phyloP scores from a whole-genome alignment of 2,888 invertebrate genomes.

The Stictocephala bisonia region DNA sequence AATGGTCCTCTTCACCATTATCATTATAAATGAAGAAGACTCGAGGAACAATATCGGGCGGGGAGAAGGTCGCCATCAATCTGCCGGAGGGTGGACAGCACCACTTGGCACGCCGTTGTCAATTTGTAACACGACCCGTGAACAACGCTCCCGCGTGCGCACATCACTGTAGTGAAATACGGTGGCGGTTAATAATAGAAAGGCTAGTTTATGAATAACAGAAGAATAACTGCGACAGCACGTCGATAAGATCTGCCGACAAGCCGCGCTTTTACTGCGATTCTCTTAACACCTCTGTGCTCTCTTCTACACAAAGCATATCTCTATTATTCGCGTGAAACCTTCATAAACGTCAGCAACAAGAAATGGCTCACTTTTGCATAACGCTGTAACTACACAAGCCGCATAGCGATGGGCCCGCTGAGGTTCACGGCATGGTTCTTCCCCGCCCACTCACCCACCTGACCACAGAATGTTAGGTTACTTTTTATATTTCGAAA shows the following conservation, averaged over 20 bases:
- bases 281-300: slow-evolving; percentile 34
- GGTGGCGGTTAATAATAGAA: slow-evolving; percentile 17
- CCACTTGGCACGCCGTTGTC: background rate
- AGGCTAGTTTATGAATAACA: slow-evolving; percentile 25
- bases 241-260: slow-evolving; percentile 29
- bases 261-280: slow-evolving; percentile 2
- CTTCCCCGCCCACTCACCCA: background rate
- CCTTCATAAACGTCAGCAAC: slow-evolving; percentile 24
- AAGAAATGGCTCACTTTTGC: background rate
- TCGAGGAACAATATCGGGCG: slow-evolving; percentile 32
- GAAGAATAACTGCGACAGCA: no score
- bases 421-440: no score
- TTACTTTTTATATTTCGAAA: no score
- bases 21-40: slow-evolving; percentile 30
- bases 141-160: background rate
- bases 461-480: no score
- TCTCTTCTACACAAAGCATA: no score
- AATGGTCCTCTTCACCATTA: slow-evolving; percentile 34
- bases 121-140: no score
- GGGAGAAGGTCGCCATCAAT: background rate
- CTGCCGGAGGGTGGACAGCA: slow-evolving; percentile 1
- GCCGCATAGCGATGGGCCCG: background rate
- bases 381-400: background rate
- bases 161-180: slow-evolving; percentile 27
- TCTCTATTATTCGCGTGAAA: slow-evolving; percentile 36